phyloP scores from a whole-genome alignment of 2,888 invertebrate species.

The Pemphredon lugubris region DNA sequence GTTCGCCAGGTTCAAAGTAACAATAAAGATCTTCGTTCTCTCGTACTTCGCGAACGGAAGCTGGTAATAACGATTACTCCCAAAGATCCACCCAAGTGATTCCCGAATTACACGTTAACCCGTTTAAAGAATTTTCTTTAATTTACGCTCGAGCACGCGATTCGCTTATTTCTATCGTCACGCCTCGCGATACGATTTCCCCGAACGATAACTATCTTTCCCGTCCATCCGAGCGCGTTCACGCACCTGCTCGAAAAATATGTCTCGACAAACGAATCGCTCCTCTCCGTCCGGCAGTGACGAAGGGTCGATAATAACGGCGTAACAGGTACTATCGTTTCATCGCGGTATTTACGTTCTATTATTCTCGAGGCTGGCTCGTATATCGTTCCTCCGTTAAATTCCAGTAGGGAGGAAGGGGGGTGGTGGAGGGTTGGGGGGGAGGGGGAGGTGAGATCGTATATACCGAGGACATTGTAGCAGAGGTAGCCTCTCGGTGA shows the following conservation, averaged over 20 bases:
- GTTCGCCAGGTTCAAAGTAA: too few relatives aligned
- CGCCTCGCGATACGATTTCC: too few relatives aligned
- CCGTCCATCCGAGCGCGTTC: not conserved
- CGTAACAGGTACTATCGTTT: slow-evolving; percentile 63
- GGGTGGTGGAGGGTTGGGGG: slow-evolving; percentile 29
- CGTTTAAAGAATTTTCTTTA: too few relatives aligned
- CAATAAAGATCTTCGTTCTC: too few relatives aligned
- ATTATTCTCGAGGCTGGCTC: slow-evolving; percentile 52
- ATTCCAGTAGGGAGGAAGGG: slow-evolving; percentile 39
- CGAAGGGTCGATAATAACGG: slow-evolving; percentile 38
- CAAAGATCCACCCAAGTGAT: too few relatives aligned
- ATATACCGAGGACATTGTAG: slow-evolving; percentile 35
- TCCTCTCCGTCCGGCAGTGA: not conserved
- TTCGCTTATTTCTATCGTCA: too few relatives aligned
- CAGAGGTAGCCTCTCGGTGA: slow-evolving; percentile 52
- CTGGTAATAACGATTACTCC: too few relatives aligned
- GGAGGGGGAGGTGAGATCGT: slow-evolving; percentile 26
- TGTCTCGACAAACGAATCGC: not conserved
- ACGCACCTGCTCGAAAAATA: not conserved
- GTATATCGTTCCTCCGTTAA: slow-evolving; percentile 59
- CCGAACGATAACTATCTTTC: too few relatives aligned
- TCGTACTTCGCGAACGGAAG: too few relatives aligned
- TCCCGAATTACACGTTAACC: too few relatives aligned
- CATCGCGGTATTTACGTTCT: slow-evolving; percentile 61
- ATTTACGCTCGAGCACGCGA: too few relatives aligned